Evolutionary conservation across 2,113 vertebrate species (phyloP), one percentile per base, ranked within the genome.

Genomic region (Lepidiolamprologus cunningtoni): DNA sequence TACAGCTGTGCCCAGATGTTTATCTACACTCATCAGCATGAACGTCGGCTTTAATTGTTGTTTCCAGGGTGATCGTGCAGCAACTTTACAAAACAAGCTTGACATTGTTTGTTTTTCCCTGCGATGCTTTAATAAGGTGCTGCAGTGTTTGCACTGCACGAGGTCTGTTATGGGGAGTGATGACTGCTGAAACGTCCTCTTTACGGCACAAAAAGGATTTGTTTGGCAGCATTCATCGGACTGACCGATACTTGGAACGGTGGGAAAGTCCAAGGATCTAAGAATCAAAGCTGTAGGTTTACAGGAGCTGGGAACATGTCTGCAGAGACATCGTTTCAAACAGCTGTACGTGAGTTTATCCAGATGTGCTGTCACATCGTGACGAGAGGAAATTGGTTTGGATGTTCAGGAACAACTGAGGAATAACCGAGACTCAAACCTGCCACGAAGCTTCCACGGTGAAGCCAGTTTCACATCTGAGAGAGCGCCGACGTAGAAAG

Each of bases 61-160:
- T 68, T 68, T 68, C 33, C 33, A 13, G 33, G 61, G 19, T n/a
- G 63, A 37, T 13, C n/a, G 33, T 0, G 0, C 31, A 5, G 10
- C 61, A 4, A 12, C 17, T 66, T 37, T 37, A n/a, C 5, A 66
- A 37, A 66, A 37, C 61, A 66, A 3, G 6, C 33, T 13, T n/a
- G 33, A 37, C 33, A n/a, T 1, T 2, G 33, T 68, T 68, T 68
- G 11, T 13, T 8, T 68, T 21, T 68, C 19, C 19, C 19, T 21
- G 0, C 11, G 1, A 11, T 0, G 6, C 33, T n/a, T 66, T n/a
- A 35, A 12, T 66, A 12, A 33, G 17, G 35, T 66, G 61, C 17
- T 37, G 31, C 61, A 8, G 28, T 0, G 1, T 61, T 10, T 61
- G 1, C 28, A 2, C 16, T 17, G 31, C 11, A 68, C 19, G 6